Evolutionary conservation across 2,888 invertebrate genomes (phyloP).

Genomic region (Dicranocentrus wangi): DNA sequence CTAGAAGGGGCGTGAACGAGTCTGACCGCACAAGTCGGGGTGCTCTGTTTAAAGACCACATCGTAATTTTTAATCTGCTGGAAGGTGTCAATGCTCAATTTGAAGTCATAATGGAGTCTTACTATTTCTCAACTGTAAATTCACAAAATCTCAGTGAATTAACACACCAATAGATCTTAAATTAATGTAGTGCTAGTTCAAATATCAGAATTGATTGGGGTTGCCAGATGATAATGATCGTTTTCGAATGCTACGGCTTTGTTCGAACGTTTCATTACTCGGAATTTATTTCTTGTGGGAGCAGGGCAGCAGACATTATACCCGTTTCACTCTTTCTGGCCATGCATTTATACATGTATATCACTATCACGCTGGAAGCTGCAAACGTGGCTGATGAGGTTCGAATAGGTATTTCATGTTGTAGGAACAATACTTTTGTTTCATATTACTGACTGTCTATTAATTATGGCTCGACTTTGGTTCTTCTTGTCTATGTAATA

Average conservation of each 20-base stretch:
- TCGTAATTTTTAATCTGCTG: constrained; percentile 42
- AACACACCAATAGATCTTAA: no score
- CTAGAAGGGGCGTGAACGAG: background rate
- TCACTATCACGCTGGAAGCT: constrained; percentile 35
- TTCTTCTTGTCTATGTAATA: no score
- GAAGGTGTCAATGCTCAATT: constrained; percentile 42
- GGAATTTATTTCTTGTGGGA: constrained; percentile 14
- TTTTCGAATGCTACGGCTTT: constrained; percentile 39
- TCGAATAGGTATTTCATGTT: background rate
- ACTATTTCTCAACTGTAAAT: constrained; percentile 35
- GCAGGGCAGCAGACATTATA: background rate
- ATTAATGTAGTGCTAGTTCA: background rate
- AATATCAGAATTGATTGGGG: background rate
- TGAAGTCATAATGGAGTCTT: constrained; percentile 39
- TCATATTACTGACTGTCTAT: no score
- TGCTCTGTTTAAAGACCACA: constrained; percentile 33
- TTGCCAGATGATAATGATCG: constrained; percentile 48
- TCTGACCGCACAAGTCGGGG: constrained; percentile 30
- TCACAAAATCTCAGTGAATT: no score
- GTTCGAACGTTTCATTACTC: constrained; percentile 29
- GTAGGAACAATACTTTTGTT: no score
- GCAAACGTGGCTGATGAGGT: constrained; percentile 49
- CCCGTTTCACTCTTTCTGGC: background rate
- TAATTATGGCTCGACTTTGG: no score
- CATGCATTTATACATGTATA: constrained; percentile 26